Evolutionary conservation across 1,140 invertebrate genomes (phyloP), one percentile per base, ranked within the genome.

Genomic region (Cataglyphis hispanica): DNA sequence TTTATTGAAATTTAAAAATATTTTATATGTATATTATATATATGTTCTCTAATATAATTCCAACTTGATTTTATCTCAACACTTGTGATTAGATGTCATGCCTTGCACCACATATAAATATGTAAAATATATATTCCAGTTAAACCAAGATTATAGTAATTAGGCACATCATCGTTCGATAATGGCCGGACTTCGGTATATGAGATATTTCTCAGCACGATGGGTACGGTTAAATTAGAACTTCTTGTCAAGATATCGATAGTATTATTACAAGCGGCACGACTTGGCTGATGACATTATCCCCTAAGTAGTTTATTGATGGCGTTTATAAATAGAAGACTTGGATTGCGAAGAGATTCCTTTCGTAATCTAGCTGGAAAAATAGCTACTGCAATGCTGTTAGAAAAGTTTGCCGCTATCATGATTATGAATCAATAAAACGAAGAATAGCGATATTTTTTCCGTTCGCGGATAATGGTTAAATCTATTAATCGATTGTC

Each of bases 391-490:
- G 50, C 16, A 22, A 75, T 75, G 53, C 10, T 34, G 11, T 5
- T 34, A 7, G 40, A 19, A n/a, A 60, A 56, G 40, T 22, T 64
- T n/a, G 22, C 6, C 31, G 31, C 11, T 10, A 46, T 31, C 66
- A 50, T 27, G 25, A 50, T 74, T 72, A 63, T 1, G 16, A 58
- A 63, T n/a, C 74, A 31, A 76, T 64, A 69, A 85, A 40, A 19
- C 16, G 46, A 19, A 56, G 34, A 76, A 75, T 75, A 61, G 34
- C 76, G 53, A 75, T 22, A 87, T 43, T 70, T 85, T 91, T 84
- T 88, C 81, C 75, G 87, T 85, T 92, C 81, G 85, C 89, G 86
- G 89, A 91, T 88, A 83, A 89, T 87, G 83, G 85, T 90, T 69
- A 75, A 72, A 89, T 66, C 31, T 10, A 63, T 64, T 58, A 67